phyloP scores from a whole-genome alignment of 2,113 vertebrate species.

The Trogon surrucura region DNA sequence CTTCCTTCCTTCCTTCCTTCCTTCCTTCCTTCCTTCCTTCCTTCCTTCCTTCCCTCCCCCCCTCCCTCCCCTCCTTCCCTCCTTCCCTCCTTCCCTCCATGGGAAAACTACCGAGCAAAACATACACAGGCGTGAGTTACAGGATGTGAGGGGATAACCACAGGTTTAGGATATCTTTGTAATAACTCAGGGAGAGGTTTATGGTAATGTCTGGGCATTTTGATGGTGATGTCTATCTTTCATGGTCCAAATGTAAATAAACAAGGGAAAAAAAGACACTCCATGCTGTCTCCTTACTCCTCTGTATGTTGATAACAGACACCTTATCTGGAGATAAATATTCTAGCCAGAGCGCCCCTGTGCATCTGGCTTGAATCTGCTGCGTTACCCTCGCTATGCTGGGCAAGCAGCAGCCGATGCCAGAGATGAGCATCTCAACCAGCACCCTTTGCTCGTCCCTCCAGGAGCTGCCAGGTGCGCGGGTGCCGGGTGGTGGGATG shows the following conservation, averaged over 20 bases:
- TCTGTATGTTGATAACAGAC: not conserved
- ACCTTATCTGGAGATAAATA: not conserved
- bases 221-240: not conserved
- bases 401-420: rapidly evolving
- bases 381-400: not conserved
- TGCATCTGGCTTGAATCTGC: not conserved
- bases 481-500: not conserved
- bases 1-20: too few species aligned
- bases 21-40: too few species aligned
- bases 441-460: not conserved
- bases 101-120: not conserved
- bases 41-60: too few species aligned
- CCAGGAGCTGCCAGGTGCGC: not conserved
- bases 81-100: too few species aligned
- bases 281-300: not conserved
- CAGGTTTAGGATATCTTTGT: not conserved
- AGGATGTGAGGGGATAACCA: not conserved
- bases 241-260: not conserved
- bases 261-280: not conserved
- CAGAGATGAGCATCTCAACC: not conserved
- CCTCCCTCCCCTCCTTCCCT: too few species aligned
- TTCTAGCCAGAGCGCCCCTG: not conserved
- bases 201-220: not conserved
- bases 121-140: not conserved
- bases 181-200: not conserved